These are phyloP conservation scores for Pentalonia nigronervosa DNA, from an alignment of 1,140 invertebrate genomes.

Conservation along the genomic window DNA sequence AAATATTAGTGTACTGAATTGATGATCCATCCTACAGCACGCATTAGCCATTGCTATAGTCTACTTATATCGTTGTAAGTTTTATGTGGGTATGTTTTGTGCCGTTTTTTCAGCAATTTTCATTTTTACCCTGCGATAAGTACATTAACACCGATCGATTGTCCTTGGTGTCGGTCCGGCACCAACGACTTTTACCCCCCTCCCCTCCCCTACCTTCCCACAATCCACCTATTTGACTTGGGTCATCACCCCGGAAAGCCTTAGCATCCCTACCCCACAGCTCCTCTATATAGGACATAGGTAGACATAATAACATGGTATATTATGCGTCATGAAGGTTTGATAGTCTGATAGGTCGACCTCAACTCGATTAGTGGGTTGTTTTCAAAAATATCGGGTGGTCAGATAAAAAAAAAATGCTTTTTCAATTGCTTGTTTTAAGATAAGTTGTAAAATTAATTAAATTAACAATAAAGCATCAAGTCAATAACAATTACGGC, in stretches of 20 bases:
- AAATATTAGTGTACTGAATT: not conserved
- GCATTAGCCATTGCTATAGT: not conserved
- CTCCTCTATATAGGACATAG: not conserved
- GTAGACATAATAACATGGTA: not conserved
- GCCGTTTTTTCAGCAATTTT: not conserved
- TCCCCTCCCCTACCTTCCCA: no score
- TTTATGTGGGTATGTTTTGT: not conserved
- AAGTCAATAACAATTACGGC: no score
- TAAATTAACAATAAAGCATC: not conserved
- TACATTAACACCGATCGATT: slow-evolving; percentile 15
- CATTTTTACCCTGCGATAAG: not conserved
- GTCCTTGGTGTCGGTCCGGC: not conserved
- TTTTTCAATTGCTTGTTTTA: not conserved
- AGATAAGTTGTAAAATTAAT: not conserved
- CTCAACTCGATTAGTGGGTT: not conserved
- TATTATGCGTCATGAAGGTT: slow-evolving; percentile 6
- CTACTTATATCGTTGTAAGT: not conserved
- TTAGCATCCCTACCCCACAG: not conserved
- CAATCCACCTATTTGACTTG: not conserved
- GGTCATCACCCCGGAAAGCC: not conserved
- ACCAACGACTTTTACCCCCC: not conserved
- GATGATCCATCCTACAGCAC: not conserved
- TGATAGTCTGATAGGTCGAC: not conserved
- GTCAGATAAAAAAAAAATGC: not conserved
- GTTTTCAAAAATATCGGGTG: not conserved